Evolutionary conservation across 2,888 invertebrate genomes (phyloP), one percentile per base, ranked within the genome.

Genomic region (Leucophora obtusa): DNA sequence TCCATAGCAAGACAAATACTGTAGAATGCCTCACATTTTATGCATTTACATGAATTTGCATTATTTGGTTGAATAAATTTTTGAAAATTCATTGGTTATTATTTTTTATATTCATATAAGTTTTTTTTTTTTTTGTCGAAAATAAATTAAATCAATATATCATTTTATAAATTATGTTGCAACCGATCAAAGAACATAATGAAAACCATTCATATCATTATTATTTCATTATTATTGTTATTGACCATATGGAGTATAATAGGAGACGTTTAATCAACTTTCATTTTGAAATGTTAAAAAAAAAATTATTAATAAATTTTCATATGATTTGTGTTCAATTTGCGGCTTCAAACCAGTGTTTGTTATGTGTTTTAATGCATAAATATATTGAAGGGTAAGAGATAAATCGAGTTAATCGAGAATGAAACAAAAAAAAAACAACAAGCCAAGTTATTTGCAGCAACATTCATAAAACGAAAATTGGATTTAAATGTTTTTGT

Each of bases 331-430:
- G 65, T 28, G 51, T 51, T 62, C 6, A 21, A 53, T 69, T 33
- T 53, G 50, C 33, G 69, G 75, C 54, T 56, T 63, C 0, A 53
- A 65, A 50, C 53, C 51, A 70, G n/a, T 58, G 53, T 18, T 53
- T 56, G 63, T 59, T 59, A 10, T 10, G 8, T 8, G 56, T 74
- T 74, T 65, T 66, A 56, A 66, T 62, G 58, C 65, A 73, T 77
- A 73, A n/a, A 76, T 81, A 73, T 76, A 73, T 80, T 81, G 79
- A 76, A 75, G 75, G 75, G 71, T 71, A 62, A 63, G 68, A 62
- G 68, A 78, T 78, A 78, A 82, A 82, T 74, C 70, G 66, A 75
- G 71, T 74, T 78, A 78, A 78, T 74, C 70, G 78, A 71, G 58
- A 73, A 78, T 72, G 62, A 73, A 73, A 50, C 38, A 53, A 18